phyloP scores from a whole-genome alignment of 2,888 invertebrate genomes.

The Craniophora ligustri region DNA sequence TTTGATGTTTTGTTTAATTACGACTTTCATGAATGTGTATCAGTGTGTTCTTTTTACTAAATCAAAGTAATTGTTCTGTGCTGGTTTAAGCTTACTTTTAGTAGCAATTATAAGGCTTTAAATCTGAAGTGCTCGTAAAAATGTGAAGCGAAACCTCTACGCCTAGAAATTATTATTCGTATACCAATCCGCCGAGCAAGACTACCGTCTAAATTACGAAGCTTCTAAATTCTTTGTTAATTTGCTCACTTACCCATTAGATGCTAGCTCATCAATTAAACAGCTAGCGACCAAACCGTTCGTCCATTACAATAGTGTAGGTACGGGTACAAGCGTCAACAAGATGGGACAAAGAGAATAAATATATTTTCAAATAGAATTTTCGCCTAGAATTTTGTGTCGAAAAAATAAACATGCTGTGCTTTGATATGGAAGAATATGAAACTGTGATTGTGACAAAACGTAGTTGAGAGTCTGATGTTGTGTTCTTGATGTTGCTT shows the following conservation, averaged over 20 bases:
- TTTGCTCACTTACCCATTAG: slow-evolving; percentile 92
- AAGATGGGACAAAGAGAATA: slow-evolving; percentile 85
- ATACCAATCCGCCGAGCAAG: slow-evolving; percentile 46
- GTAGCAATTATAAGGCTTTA: slow-evolving; percentile 26
- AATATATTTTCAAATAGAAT: slow-evolving; percentile 78
- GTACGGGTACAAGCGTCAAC: slow-evolving; percentile 82
- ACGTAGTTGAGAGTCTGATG: slow-evolving; percentile 1
- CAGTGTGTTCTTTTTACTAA: slow-evolving; percentile 34
- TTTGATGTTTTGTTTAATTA: slow-evolving; percentile 51
- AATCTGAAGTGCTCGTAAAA: slow-evolving; percentile 28
- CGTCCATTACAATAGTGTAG: slow-evolving; percentile 79
- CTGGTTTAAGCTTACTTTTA: slow-evolving; percentile 40
- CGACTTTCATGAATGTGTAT: slow-evolving; percentile 31
- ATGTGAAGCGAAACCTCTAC: slow-evolving; percentile 51
- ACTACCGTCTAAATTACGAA: slow-evolving; percentile 73
- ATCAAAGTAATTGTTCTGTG: slow-evolving; percentile 62
- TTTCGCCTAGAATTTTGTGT: slow-evolving; percentile 70
- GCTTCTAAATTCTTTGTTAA: slow-evolving; percentile 74
- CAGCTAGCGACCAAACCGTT: slow-evolving; percentile 90
- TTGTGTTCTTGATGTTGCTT: slow-evolving; percentile 20
- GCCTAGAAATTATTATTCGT: slow-evolving; percentile 44
- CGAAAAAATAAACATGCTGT: slow-evolving; percentile 80
- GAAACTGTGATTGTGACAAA: slow-evolving; percentile 28
- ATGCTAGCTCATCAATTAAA: slow-evolving; percentile 95
- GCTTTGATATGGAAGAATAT: slow-evolving; percentile 59